Conservation (phyloP, 2,888 invertebrate species). For the Clunio marinus region DNA sequence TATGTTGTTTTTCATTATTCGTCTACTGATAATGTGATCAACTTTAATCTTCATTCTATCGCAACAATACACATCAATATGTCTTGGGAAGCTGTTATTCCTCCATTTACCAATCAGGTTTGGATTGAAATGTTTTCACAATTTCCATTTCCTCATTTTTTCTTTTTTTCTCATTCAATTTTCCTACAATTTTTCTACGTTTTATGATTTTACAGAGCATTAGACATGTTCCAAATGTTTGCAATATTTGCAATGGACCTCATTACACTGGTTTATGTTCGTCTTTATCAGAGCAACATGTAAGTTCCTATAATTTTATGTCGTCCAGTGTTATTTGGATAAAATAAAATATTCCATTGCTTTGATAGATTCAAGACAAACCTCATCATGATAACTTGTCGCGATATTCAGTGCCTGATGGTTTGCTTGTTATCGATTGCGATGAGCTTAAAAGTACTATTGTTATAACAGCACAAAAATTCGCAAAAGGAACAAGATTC, state of each 20-base stretch:
- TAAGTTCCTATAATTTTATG: not conserved
- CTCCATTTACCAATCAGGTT: slow-evolving; percentile 6
- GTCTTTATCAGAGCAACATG: slow-evolving; percentile 22
- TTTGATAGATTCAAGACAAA: slow-evolving; percentile 40
- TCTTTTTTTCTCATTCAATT: not conserved
- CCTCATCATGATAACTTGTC: slow-evolving; percentile 40
- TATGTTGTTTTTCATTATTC: slow-evolving; percentile 2
- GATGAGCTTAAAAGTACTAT: slow-evolving; percentile 27
- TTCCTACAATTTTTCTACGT: not conserved
- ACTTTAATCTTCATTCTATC: not conserved
- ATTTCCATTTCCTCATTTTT: slow-evolving; percentile 11
- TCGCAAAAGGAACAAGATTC: slow-evolving; percentile 41
- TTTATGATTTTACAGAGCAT: slow-evolving; percentile 1
- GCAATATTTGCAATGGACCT: not conserved
- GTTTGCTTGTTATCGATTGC: slow-evolving; percentile 40
- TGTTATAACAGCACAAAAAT: slow-evolving; percentile 41
- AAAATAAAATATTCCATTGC: not conserved
- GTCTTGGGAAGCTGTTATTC: slow-evolving; percentile 19
- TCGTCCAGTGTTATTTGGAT: too few relatives aligned
- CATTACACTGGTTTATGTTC: slow-evolving; percentile 28
- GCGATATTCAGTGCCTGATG: slow-evolving; percentile 40
- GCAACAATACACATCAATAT: not conserved
- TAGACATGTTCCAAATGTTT: slow-evolving; percentile 18
- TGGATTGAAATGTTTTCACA: slow-evolving; percentile 1
- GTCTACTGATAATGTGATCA: not conserved